These are phyloP conservation scores for Vombatus ursinus DNA, from an alignment of 2,113 vertebrate species.

Conservation along the genomic window DNA sequence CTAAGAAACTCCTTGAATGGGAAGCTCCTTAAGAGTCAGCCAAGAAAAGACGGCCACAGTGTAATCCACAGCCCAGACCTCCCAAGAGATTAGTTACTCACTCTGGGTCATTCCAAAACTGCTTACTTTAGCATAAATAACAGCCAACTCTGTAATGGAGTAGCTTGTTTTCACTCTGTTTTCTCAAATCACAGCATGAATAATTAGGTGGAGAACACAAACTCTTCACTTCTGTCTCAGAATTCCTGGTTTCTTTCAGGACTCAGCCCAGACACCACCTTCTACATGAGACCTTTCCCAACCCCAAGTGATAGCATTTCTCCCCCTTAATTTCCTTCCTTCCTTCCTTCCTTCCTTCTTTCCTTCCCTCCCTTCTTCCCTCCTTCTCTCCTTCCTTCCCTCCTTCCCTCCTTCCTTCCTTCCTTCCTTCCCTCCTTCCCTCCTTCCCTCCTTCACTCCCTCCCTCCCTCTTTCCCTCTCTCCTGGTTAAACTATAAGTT, in stretches of 20 bases:
- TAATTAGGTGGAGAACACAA: not conserved
- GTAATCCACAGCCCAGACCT: constrained; percentile 47
- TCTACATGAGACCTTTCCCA: not conserved
- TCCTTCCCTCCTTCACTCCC: too few relatives aligned
- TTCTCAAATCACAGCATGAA: not conserved
- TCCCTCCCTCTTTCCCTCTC: not conserved
- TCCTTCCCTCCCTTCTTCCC: too few relatives aligned
- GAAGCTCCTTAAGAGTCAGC: constrained; percentile 28
- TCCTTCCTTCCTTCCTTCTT: too few relatives aligned
- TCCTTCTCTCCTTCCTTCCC: too few relatives aligned
- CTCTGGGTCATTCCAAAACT: constrained; percentile 58
- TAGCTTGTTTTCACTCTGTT: not conserved
- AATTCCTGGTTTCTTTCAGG: not conserved
- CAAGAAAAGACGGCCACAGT: constrained; percentile 40
- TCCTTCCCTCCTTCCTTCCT: too few relatives aligned
- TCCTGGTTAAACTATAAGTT: not conserved
- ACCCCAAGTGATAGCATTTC: not conserved
- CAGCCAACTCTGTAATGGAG: not conserved
- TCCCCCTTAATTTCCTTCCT: not conserved
- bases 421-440: too few relatives aligned
- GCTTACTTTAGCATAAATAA: constrained; percentile 44
- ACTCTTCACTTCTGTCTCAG: not conserved
- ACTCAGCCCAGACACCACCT: not conserved
- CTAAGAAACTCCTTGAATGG: constrained; percentile 44
- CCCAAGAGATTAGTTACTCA: constrained; percentile 57